Conservation (phyloP, 2,888 invertebrate species). For the Homarus gammarus region DNA sequence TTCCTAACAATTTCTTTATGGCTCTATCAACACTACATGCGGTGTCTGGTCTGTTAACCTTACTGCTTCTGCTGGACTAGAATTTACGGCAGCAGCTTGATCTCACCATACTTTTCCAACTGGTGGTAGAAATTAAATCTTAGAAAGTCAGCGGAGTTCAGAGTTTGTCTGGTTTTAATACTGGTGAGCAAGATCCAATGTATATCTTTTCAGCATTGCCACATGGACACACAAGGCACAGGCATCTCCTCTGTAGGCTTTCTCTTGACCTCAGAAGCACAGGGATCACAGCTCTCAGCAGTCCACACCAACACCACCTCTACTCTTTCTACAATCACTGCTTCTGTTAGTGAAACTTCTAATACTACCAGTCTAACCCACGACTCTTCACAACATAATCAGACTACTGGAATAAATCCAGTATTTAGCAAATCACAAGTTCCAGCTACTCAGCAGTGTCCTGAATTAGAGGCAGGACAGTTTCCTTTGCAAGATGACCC, state of each 20-base stretch:
- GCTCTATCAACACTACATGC: constrained; percentile 47
- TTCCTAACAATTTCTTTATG: constrained; percentile 31
- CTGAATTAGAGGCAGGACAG: not conserved
- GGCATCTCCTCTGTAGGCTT: constrained; percentile 14
- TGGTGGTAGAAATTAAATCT: constrained; percentile 14
- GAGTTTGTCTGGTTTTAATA: not conserved
- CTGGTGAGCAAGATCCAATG: constrained; percentile 50
- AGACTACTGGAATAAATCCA: constrained; percentile 22
- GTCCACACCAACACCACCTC: constrained; percentile 31
- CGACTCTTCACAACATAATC: constrained; percentile 35
- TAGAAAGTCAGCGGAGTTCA: constrained; percentile 47
- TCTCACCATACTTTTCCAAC: constrained; percentile 40
- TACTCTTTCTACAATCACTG: constrained; percentile 31
- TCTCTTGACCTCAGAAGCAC: constrained; percentile 30
- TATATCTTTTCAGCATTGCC: constrained; percentile 55
- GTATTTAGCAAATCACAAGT: not conserved
- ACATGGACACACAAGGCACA: constrained; percentile 38
- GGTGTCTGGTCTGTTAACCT: constrained; percentile 58
- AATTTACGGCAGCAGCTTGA: constrained; percentile 56
- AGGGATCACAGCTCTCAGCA: constrained; percentile 19
- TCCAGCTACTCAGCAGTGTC: not conserved
- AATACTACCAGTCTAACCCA: constrained; percentile 42
- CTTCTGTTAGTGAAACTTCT: constrained; percentile 24
- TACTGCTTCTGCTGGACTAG: constrained; percentile 58
- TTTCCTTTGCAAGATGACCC: constrained; percentile 18